Evolutionary conservation across 2,888 invertebrate genomes (phyloP), one percentile per base, ranked within the genome.

Genomic region (Lordiphosa andalusiaca): DNA sequence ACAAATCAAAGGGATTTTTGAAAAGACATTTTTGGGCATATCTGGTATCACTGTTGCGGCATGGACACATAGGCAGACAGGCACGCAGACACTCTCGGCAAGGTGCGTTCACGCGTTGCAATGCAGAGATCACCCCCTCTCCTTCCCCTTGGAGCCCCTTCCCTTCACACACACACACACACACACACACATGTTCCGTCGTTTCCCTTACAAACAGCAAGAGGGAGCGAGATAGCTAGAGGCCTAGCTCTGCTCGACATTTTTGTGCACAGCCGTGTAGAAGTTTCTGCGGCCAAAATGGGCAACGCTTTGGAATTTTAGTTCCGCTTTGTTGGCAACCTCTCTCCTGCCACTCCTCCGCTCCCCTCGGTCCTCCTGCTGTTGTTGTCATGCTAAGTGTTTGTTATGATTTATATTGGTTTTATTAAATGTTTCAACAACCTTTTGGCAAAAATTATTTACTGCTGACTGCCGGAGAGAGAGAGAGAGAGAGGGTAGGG

Each of bases 401-500:
- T 80, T 80, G 78, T 86, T 88, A 88, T 87, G 87, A 87, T 87
- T 88, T 87, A 88, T 87, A 85, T 87, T 84, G 85, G 87, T 86
- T 88, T 87, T 87, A 87, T 87, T 88, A 87, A 87, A 87, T 87
- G 87, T 87, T 87, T 87, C 87, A 87, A 84, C 87, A 84, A 82
- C 73, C 72, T 82, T 84, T 77, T 71, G 73, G 69, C 80, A 60
- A 82, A 75, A 82, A 80, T 80, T 78, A 80, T 80, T 80, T 80
- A 80, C 80, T 80, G 80, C 84, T 9, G 30, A 30, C 30, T 30
- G 30, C 30, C 30, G 9, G 3, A 9, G 9, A 9, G 30, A 7
- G 30, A 9, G 7, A 9, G 7, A 9, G 1, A 7, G 30, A 9
- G 30, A 30, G 30, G 7, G n/a, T n/a, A n/a, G n/a, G n/a, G n/a